Conservation (phyloP, 2,888 invertebrate species). For the Machimus atricapillus region DNA sequence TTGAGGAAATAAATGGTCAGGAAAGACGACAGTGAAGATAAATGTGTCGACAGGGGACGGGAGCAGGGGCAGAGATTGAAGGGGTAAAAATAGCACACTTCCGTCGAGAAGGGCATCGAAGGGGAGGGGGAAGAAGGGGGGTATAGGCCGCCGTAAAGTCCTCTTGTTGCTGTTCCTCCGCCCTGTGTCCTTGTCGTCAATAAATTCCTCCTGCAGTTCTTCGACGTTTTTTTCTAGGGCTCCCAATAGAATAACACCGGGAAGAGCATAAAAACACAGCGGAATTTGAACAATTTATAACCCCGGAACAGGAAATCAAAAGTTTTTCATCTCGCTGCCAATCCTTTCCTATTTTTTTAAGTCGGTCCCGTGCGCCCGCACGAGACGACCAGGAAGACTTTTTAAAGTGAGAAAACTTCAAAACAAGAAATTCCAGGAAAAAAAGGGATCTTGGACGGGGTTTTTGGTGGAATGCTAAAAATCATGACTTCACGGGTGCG, state of each 20-base stretch:
- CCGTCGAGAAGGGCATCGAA: not conserved
- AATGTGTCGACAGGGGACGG: slow-evolving; percentile 6
- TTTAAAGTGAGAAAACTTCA: not conserved
- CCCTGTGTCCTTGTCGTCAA: slow-evolving; percentile 2
- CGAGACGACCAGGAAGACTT: not conserved
- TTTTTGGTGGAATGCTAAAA: not conserved
- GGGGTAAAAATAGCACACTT: not conserved
- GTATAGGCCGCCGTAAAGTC: not conserved
- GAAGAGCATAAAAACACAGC: slow-evolving; percentile 1
- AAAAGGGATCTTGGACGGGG: not conserved
- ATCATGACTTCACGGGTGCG: not conserved
- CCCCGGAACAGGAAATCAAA: slow-evolving; percentile 37
- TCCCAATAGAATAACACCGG: slow-evolving; percentile 32
- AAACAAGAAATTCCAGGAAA: not conserved
- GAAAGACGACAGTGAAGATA: slow-evolving; percentile 36
- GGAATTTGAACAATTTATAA: slow-evolving; percentile 38
- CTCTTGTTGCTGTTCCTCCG: slow-evolving; percentile 29
- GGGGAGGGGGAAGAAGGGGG: not conserved
- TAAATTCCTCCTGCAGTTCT: slow-evolving; percentile 20
- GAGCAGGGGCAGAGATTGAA: not conserved
- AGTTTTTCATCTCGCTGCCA: slow-evolving; percentile 35
- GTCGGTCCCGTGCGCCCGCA: not conserved
- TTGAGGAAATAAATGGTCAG: slow-evolving; percentile 39
- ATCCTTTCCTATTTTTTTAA: not conserved
- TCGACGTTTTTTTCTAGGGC: not conserved